Evolutionary conservation across 2,888 invertebrate genomes (phyloP), one percentile per base, ranked within the genome.

Genomic region (Allophyes oxyacanthae): DNA sequence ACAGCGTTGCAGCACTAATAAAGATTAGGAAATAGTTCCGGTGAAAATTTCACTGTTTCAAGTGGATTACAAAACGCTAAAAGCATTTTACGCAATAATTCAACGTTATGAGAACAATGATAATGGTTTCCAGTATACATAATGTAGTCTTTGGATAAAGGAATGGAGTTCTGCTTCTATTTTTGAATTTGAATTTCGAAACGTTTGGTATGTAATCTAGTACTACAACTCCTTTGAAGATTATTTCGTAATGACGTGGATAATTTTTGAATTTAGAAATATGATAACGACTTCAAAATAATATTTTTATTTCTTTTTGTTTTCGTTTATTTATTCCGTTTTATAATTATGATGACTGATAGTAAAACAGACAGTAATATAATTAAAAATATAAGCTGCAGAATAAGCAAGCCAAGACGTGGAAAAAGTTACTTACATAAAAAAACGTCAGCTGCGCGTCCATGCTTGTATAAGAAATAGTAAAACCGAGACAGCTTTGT

Each of bases 21-120:
- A 69, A 78, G 66, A 76, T 78, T 52, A 64, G 50, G 14, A 64
- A 57, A 76, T 70, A 66, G 69, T 69, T 78, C 67, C 62, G 67
- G 79, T 67, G 77, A 77, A 77, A 76, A 60, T 59, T 73, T 67
- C 63, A 67, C 34, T 26, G 26, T 4, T 65, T 55, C 60, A 52
- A 72, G 51, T 64, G 61, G 50, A 53, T 51, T 48, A 38, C 37
- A 30, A 26, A 36, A 25, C n/a, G 13, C 60, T 77, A 62, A 77
- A 76, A 59, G 57, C 57, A 55, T 76, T 66, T 61, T 59, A 45
- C 30, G 58, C 57, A 63, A 70, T 41, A 48, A 46, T 55, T 20
- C 46, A 33, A 28, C 14, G 15, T 42, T 50, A 33, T 14, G n/a
- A 42, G 49, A 49, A 28, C 11, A 8, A 56, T 26, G n/a, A 25